Base-by-base conservation (phyloP, 1,140 invertebrate species). In the Euborellia annulipes region DNA sequence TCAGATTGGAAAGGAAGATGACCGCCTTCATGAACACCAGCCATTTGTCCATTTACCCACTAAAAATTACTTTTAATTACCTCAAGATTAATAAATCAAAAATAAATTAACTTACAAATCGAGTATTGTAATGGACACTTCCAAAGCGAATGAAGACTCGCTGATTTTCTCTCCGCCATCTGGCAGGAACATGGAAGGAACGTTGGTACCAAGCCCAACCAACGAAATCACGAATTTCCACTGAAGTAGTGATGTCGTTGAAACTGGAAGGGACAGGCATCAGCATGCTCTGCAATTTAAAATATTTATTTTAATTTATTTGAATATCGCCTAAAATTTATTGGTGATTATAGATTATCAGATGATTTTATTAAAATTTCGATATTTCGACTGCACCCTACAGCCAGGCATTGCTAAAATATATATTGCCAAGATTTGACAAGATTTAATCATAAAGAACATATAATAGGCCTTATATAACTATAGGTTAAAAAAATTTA, bases 251-350 rank as follows among this genome's bases (percentile, higher is more conserved):
- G 19, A 79, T 63, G 47, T 78, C 75, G 59, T 78, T 79, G 59
- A 66, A 78, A 53, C 71, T 74, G 3, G 70, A 62, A 4, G 76
- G 76, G 1, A 79, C 76, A 21, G 75, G 73, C 72, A 78, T 78
- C 42, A 1, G 7, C 2, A 19, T 27, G 36, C 11, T 41, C 23
- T 27, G 23, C 4, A 27, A n/a, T n/a, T n/a, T n/a, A n/a, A n/a
- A n/a, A n/a, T n/a, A n/a, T n/a, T n/a, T n/a, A n/a, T n/a, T n/a
- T n/a, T n/a, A n/a, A n/a, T n/a, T n/a, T n/a, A n/a, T n/a, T n/a
- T n/a, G n/a, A n/a, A n/a, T n/a, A n/a, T n/a, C n/a, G n/a, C n/a
- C n/a, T n/a, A n/a, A n/a, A n/a, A n/a, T n/a, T n/a, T n/a, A n/a
- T n/a, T n/a, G n/a, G n/a, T n/a, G n/a, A n/a, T n/a, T n/a, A n/a